Evolutionary conservation across 2,113 vertebrate genomes (phyloP).

Genomic region (Catharus minimus): DNA sequence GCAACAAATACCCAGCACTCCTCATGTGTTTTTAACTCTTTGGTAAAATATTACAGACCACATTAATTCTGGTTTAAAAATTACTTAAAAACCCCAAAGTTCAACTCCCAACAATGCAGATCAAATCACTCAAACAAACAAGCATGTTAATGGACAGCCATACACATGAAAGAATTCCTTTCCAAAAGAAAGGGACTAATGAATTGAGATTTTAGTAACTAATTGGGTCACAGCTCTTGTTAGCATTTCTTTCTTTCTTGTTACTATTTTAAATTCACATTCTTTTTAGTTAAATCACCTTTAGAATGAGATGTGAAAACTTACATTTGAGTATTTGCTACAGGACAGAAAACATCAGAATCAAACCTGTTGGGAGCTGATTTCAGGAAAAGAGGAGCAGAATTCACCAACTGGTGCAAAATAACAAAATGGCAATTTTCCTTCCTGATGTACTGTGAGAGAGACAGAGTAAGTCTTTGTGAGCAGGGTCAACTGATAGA

Average conservation of each 20-base stretch:
- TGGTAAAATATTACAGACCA: neutral
- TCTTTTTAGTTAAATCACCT: neutral
- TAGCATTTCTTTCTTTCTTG: neutral
- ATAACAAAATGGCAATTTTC: neutral
- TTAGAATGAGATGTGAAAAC: neutral
- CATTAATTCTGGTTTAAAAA: neutral
- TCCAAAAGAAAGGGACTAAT: neutral
- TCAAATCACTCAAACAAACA: neutral
- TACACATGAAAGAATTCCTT: neutral
- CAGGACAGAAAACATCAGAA: neutral
- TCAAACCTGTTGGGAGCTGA: neutral
- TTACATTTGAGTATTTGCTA: neutral
- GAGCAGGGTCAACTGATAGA: neutral
- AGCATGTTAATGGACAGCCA: neutral
- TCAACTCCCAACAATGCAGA: neutral
- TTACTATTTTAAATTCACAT: neutral
- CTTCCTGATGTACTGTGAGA: neutral
- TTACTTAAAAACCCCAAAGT: neutral
- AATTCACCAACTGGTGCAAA: neutral
- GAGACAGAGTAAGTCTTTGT: neutral
- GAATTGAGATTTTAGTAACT: neutral
- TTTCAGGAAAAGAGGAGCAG: neutral
- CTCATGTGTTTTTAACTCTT: neutral
- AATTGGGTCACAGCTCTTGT: neutral
- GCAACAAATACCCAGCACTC: neutral